Evolutionary conservation across 2,888 invertebrate species (phyloP), one percentile per base, ranked within the genome.

Genomic region (Chesias legatella): DNA sequence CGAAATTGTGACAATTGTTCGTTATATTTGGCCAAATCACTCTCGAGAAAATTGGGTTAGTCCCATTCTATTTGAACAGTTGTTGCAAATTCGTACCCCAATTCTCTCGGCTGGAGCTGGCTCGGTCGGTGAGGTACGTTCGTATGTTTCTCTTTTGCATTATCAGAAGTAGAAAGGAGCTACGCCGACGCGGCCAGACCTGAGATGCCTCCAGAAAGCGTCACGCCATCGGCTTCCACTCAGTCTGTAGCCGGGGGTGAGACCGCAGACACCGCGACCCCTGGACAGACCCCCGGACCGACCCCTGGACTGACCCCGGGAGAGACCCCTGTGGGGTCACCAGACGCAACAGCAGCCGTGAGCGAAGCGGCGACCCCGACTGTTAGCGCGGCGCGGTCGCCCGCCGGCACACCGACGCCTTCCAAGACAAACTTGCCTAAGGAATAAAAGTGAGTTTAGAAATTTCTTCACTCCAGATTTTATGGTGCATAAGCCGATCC

Each of bases 1-100:
- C 67, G 63, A 71, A 69, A 64, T 72, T 74, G 73, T 73, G 72
- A 57, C 73, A 73, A 73, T 73, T 73, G 74, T 77, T 77, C 72
- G 51, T 58, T 43, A 33, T 39, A 25, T 28, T 23, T 5, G 13
- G 13, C 28, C 42, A 25, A 31, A 34, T 10, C n/a, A 9, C 3
- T 22, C 36, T 42, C 30, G 46, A 41, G 43, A 35, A 55, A 56
- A 56, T 53, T 56, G 51, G 48, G 41, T 53, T 56, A 51, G 48
- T 39, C 37, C 6, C 1, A 17, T 27, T 6, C 7, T 3, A 27
- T 27, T 11, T 37, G 73, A 77, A 74, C 76, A 72, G 71, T 77
- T 72, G 74, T 66, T 58, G 36, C 63, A 62, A 66, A 51, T 64
- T 64, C 53, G 51, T 59, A 35, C 49, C 43, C 61, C 62, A 53